A percentile compares a stretch with the other conserved stretches of the same genome.
These are phyloP conservation scores for Sipha flava DNA, from an alignment of 1,140 invertebrate genomes.

Conservation along the genomic window DNA sequence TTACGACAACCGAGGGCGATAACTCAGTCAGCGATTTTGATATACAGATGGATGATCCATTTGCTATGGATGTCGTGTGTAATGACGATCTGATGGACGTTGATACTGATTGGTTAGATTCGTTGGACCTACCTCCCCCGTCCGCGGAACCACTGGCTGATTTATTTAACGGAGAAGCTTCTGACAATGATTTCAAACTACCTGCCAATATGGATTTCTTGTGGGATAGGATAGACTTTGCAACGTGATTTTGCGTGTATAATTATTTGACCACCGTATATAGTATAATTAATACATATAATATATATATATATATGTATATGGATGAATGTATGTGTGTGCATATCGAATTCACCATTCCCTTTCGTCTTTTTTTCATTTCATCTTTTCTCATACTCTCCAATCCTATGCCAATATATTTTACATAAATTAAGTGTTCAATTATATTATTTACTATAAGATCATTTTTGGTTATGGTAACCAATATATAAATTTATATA, in stretches of 20 bases:
- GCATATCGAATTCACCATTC: neutral
- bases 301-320: neutral
- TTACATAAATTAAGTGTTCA: too few relatives aligned
- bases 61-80: slow-evolving; percentile 34
- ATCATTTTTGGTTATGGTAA: neutral
- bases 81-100: slow-evolving; percentile 50
- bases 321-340: too few relatives aligned
- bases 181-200: slow-evolving; percentile 54
- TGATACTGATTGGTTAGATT: slow-evolving; percentile 62
- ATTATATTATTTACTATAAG: too few relatives aligned
- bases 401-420: neutral
- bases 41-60: slow-evolving; percentile 44
- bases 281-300: neutral
- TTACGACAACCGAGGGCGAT: slow-evolving; percentile 44
- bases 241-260: slow-evolving; percentile 46
- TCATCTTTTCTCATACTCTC: neutral
- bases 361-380: neutral
- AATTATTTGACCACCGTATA: neutral
- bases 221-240: slow-evolving; percentile 58
- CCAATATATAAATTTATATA: neutral
- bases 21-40: slow-evolving; percentile 39
- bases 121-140: slow-evolving; percentile 39
- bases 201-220: slow-evolving; percentile 41
- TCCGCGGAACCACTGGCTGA: slow-evolving; percentile 43
- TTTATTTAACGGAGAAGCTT: slow-evolving; percentile 56